Evolutionary conservation across 2,797 vertebrate genomes (phyloP).

Genomic region (Macropodus opercularis): DNA sequence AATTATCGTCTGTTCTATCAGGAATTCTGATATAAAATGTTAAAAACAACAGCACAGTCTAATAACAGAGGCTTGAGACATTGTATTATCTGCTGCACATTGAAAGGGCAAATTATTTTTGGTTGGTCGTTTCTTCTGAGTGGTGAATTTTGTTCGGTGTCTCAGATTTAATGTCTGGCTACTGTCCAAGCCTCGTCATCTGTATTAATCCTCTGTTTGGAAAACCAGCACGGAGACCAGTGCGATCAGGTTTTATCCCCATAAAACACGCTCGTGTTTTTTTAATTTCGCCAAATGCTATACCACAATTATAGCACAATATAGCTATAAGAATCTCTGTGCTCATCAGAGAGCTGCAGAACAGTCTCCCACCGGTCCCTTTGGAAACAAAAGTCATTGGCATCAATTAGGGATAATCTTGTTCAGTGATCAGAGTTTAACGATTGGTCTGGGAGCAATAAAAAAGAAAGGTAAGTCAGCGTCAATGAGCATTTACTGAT

Average conservation of each 20-base stretch:
- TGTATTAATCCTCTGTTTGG: slow-evolving; percentile 8
- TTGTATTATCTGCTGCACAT: slow-evolving; percentile 7
- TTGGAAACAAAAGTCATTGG: slow-evolving; percentile 72
- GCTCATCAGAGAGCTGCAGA: slow-evolving; percentile 37
- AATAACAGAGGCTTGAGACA: background rate
- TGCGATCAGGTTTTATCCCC: background rate
- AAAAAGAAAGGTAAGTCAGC: slow-evolving; percentile 69
- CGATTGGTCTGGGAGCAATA: slow-evolving; percentile 70
- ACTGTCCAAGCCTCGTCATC: slow-evolving; percentile 11
- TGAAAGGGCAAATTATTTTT: background rate
- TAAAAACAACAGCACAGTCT: background rate
- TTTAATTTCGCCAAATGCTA: slow-evolving; percentile 9
- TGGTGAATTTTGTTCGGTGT: slow-evolving; percentile 11
- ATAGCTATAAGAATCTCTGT: slow-evolving; percentile 32
- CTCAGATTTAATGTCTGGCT: slow-evolving; percentile 19
- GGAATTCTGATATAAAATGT: slow-evolving; percentile 13
- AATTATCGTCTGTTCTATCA: slow-evolving; percentile 7
- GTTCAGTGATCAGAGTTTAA: slow-evolving; percentile 77
- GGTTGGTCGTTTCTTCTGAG: slow-evolving; percentile 3
- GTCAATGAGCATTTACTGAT: slow-evolving; percentile 67
- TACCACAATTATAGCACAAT: too few species aligned
- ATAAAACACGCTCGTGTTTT: too few species aligned
- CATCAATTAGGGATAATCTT: slow-evolving; percentile 80
- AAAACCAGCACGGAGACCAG: slow-evolving; percentile 1
- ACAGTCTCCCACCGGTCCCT: slow-evolving; percentile 56